Percentiles rank a stretch among this genome's conserved stretches.
Evolutionary conservation across 1,140 invertebrate species (phyloP).

Genomic region (Neodiprion fabricii): DNA sequence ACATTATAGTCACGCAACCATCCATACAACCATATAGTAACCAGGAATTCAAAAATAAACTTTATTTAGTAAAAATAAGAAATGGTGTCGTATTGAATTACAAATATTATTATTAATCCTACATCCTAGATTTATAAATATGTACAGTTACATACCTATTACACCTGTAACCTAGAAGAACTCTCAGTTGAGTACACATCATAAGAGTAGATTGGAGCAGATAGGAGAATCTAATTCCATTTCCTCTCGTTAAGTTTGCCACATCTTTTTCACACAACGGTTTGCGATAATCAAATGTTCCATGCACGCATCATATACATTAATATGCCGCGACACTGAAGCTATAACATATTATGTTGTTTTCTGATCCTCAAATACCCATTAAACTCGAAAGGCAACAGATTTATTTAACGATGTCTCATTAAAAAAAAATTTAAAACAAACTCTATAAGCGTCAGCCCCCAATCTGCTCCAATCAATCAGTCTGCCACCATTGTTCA

Average conservation of each 20-base stretch:
- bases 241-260: too few species aligned
- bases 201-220: conserved; percentile 40
- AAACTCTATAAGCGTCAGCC: conserved; percentile 28
- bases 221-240: conserved; percentile 34
- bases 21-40: conserved; percentile 40
- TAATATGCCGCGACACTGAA: background rate
- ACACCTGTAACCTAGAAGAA: conserved; percentile 38
- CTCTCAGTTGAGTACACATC: conserved; percentile 33
- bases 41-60: conserved; percentile 51
- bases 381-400: conserved; percentile 8
- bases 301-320: too few species aligned
- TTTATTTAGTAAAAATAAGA: conserved; percentile 55
- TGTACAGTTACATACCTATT: conserved; percentile 50
- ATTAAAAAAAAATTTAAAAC: too few species aligned
- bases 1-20: conserved; percentile 28
- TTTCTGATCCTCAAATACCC: conserved; percentile 7
- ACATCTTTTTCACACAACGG: too few species aligned
- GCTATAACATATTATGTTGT: background rate
- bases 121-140: conserved; percentile 54
- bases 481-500: conserved; percentile 41
- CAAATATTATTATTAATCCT: conserved; percentile 49
- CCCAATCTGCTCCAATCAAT: conserved; percentile 45
- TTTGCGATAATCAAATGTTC: too few species aligned
- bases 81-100: conserved; percentile 49
- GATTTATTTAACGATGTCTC: too few species aligned